phyloP scores from a whole-genome alignment of 2,797 vertebrate species.

The Pyrocephalus nanus region DNA sequence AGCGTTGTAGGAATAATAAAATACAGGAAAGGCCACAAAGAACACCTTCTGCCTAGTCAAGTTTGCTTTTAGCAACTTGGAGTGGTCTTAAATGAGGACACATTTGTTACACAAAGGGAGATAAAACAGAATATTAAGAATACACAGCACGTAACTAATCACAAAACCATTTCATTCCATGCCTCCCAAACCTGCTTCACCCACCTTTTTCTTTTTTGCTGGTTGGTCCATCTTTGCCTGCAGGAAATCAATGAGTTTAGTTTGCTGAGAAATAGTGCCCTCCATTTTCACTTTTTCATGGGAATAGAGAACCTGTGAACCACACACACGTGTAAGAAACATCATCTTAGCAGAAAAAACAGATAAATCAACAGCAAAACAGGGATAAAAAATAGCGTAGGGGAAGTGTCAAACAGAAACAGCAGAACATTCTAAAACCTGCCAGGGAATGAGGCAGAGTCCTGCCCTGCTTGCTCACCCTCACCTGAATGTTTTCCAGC shows the following conservation, averaged over 20 bases:
- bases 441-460: not conserved
- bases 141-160: slow-evolving; percentile 1
- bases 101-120: not conserved
- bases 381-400: not conserved
- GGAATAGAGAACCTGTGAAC: slow-evolving; percentile 92
- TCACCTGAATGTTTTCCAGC: slow-evolving; percentile 85
- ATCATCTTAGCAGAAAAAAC: not conserved
- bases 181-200: slow-evolving; percentile 41
- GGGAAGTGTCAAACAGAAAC: not conserved
- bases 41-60: not conserved
- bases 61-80: not conserved
- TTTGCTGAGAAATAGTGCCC: slow-evolving; percentile 98
- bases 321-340: not conserved
- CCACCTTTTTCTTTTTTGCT: slow-evolving; percentile 98
- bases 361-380: not conserved
- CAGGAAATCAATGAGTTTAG: slow-evolving; percentile 97
- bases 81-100: slow-evolving; percentile 2
- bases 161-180: not conserved
- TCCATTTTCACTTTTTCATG: slow-evolving; percentile 99
- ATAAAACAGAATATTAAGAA: slow-evolving; percentile 17
- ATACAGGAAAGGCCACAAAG: not conserved
- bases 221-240: slow-evolving; percentile 99
- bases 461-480: not conserved
- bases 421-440: not conserved
- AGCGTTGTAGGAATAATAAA: not conserved